Percentiles rank a stretch among this genome's conserved stretches.
Evolutionary conservation across 2,888 invertebrate species (phyloP).

Genomic region (Drosophila nigricruria): DNA sequence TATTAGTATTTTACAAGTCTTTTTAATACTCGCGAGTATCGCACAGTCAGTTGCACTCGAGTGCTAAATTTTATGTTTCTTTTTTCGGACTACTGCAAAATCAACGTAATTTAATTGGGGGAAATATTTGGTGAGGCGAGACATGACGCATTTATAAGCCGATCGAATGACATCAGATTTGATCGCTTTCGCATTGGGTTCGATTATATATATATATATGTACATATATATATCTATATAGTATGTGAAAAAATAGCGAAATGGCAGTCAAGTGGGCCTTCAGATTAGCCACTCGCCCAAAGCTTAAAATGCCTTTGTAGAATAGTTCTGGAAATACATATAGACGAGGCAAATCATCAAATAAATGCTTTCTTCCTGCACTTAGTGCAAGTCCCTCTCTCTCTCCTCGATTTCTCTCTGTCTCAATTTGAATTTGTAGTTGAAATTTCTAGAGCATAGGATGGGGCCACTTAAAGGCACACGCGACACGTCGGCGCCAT

Average conservation of each 20-base stretch:
- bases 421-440: slow-evolving; percentile 34
- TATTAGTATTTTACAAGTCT: too few species aligned
- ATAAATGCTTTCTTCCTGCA: slow-evolving; percentile 79
- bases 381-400: slow-evolving; percentile 52
- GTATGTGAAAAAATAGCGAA: slow-evolving; percentile 1
- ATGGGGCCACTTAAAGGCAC: slow-evolving; percentile 76
- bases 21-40: too few species aligned
- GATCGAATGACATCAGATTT: slow-evolving; percentile 70
- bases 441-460: slow-evolving; percentile 40
- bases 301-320: slow-evolving; percentile 26
- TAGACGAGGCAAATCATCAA: slow-evolving; percentile 42
- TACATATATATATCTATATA: slow-evolving; percentile 5
- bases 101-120: slow-evolving; percentile 19
- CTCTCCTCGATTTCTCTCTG: background rate
- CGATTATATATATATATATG: background rate
- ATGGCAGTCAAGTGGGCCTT: slow-evolving; percentile 61
- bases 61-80: background rate
- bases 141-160: slow-evolving; percentile 45
- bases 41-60: background rate
- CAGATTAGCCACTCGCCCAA: slow-evolving; percentile 22
- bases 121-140: slow-evolving; percentile 16
- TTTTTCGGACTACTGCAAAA: slow-evolving; percentile 5
- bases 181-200: slow-evolving; percentile 19
- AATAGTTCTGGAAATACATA: slow-evolving; percentile 13
- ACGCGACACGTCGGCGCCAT: slow-evolving; percentile 69